Evolutionary conservation across 2,797 vertebrate genomes (phyloP).

Genomic region (Squalus acanthias): DNA sequence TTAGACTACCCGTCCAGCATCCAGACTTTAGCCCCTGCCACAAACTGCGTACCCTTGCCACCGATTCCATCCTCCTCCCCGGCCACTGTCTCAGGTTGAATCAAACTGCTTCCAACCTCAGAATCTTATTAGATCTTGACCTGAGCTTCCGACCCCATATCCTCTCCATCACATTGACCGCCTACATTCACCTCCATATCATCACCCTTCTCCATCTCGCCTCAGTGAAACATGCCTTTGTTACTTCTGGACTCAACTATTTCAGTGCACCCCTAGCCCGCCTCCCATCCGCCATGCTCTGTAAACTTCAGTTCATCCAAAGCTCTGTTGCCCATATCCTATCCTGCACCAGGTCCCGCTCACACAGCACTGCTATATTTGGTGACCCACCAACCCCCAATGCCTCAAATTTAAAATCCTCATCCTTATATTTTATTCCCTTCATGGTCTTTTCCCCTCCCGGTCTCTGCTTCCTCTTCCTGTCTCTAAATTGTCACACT

Average conservation of each 20-base stretch:
- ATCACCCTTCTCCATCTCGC: not conserved
- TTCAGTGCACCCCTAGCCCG: too few relatives aligned
- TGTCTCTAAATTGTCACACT: too few relatives aligned
- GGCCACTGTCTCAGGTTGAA: not conserved
- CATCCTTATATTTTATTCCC: not conserved
- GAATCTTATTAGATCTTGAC: not conserved
- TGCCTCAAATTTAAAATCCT: not conserved
- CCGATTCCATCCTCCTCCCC: not conserved
- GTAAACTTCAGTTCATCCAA: too few relatives aligned
- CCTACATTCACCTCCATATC: not conserved
- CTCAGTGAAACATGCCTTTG: not conserved
- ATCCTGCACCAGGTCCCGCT: not conserved
- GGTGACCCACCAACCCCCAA: not conserved
- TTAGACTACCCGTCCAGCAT: not conserved
- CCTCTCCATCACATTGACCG: not conserved
- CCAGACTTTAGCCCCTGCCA: too few relatives aligned
- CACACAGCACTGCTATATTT: not conserved
- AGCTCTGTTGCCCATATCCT: not conserved
- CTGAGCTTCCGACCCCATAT: not conserved
- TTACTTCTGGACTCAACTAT: too few relatives aligned
- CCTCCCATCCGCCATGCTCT: too few relatives aligned
- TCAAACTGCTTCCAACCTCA: not conserved
- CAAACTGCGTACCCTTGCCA: not conserved
- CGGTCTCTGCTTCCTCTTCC: too few relatives aligned
- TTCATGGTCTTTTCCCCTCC: not conserved